phyloP scores from a whole-genome alignment of 2,113 vertebrate genomes.

The Meriones unguiculatus region DNA sequence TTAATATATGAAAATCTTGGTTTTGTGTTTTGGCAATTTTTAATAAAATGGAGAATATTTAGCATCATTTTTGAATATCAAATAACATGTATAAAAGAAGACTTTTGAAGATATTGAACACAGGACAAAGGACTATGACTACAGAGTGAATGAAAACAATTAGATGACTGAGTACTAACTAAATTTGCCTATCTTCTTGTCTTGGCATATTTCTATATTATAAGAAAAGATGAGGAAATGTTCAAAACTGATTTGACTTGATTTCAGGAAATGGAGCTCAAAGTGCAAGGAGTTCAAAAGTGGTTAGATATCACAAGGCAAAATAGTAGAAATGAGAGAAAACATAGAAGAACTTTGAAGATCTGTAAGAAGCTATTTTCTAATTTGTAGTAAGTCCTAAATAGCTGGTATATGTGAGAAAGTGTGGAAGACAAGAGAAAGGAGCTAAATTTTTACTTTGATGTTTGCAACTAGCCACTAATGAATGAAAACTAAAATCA shows the following conservation, averaged over 20 bases:
- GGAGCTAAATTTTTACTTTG: neutral
- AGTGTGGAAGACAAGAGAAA: neutral
- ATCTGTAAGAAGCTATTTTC: neutral
- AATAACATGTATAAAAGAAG: neutral
- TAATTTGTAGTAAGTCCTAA: neutral
- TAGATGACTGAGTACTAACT: neutral
- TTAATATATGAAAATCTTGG: neutral
- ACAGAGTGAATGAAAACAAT: conserved; percentile 3
- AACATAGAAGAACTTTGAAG: neutral
- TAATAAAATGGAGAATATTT: neutral
- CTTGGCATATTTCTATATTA: neutral
- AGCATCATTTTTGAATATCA: neutral
- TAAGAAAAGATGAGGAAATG: neutral
- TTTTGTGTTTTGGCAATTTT: neutral
- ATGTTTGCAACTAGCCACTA: neutral
- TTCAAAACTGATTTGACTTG: neutral
- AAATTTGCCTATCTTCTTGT: neutral
- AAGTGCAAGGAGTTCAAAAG: neutral
- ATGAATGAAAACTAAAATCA: neutral
- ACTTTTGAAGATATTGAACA: neutral
- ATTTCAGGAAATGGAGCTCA: neutral
- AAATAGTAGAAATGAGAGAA: neutral
- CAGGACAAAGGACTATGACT: neutral
- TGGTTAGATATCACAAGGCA: neutral
- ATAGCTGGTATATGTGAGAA: neutral